Evolutionary conservation across 2,797 vertebrate species (phyloP).

Genomic region (Chiloscyllium punctatum): DNA sequence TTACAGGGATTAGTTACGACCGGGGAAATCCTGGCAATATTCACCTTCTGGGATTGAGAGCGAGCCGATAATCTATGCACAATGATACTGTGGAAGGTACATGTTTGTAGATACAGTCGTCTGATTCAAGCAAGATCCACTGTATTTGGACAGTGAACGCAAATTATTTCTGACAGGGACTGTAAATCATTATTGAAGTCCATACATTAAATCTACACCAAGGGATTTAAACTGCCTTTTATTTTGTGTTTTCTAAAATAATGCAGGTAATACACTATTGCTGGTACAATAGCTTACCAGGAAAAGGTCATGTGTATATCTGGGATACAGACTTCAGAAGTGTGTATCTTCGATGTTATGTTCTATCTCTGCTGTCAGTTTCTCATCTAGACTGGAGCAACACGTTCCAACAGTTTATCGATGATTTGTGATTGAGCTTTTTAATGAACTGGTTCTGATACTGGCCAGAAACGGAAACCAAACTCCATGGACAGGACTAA

Average conservation of each 20-base stretch:
- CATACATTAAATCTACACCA: neutral
- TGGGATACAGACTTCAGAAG: neutral
- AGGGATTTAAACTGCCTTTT: neutral
- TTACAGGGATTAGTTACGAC: neutral
- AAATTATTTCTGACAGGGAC: neutral
- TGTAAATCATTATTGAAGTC: constrained; percentile 5
- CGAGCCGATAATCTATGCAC: neutral
- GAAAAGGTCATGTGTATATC: neutral
- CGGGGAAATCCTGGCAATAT: neutral
- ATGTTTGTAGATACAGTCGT: neutral
- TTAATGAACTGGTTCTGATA: neutral
- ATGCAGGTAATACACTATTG: neutral
- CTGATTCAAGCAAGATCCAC: neutral
- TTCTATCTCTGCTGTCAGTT: neutral
- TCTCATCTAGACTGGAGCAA: neutral
- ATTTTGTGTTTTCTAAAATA: neutral
- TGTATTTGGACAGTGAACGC: neutral
- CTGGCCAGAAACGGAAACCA: neutral
- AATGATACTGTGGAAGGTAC: neutral
- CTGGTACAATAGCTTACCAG: neutral
- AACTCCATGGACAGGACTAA: neutral
- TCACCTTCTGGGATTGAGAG: neutral
- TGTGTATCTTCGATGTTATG: neutral
- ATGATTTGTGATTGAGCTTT: neutral
- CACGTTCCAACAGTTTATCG: neutral